Evolutionary conservation across 2,113 vertebrate species (phyloP).

Genomic region (Atrichornis clamosus): DNA sequence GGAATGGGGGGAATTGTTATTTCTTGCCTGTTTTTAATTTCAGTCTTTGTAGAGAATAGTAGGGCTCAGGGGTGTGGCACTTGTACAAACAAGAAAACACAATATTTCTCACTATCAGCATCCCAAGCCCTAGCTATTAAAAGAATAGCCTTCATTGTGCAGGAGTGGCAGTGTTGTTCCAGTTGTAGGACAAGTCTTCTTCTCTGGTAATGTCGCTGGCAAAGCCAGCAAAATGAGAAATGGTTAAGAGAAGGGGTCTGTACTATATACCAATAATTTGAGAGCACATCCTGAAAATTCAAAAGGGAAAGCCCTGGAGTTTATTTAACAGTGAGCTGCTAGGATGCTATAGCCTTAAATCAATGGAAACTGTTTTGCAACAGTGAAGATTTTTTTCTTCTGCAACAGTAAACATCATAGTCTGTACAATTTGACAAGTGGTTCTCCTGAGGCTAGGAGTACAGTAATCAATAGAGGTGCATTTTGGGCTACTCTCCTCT

Average conservation of each 20-base stretch:
- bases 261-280: conserved; percentile 42
- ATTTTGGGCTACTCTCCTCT: neutral
- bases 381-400: conserved; percentile 40
- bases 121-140: neutral
- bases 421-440: conserved; percentile 65
- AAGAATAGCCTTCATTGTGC: neutral
- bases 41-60: neutral
- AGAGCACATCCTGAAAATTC: conserved; percentile 49
- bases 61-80: neutral
- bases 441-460: conserved; percentile 55
- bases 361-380: conserved; percentile 70
- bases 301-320: conserved; percentile 50
- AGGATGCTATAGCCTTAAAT: conserved; percentile 64
- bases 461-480: conserved; percentile 51
- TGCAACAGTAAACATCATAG: conserved; percentile 61
- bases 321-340: conserved; percentile 59
- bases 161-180: neutral
- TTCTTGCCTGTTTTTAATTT: conserved; percentile 3
- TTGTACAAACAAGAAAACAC: neutral
- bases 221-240: conserved; percentile 31
- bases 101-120: neutral
- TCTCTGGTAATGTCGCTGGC: neutral
- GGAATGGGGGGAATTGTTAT: rapidly evolving
- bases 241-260: conserved; percentile 3
- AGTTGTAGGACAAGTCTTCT: neutral